Evolutionary conservation across 2,797 vertebrate genomes (phyloP).

Genomic region (Ibycter americanus): DNA sequence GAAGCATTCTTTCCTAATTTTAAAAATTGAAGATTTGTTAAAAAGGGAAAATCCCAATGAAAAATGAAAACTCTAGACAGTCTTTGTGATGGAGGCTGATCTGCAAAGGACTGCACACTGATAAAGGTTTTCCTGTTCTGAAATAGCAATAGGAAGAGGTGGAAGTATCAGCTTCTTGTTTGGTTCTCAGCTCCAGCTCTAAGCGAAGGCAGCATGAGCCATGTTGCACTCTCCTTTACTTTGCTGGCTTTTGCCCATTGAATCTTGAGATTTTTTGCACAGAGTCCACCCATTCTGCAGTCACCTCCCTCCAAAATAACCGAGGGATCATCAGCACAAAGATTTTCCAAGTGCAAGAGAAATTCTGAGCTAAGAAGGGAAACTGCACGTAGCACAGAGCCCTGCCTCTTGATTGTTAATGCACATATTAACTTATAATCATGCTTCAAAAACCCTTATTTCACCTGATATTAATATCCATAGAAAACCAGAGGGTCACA

Average conservation of each 20-base stretch:
- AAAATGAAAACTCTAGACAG: not conserved
- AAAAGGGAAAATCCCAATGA: not conserved
- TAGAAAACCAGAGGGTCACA: not conserved
- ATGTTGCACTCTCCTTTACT: not conserved
- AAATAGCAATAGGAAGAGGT: constrained; percentile 47
- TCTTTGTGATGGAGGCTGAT: not conserved
- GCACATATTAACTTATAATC: not conserved
- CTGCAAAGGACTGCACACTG: not conserved
- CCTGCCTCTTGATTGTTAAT: not conserved
- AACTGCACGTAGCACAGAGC: not conserved
- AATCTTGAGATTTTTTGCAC: not conserved
- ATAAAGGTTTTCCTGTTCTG: constrained; percentile 39
- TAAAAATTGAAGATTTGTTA: not conserved
- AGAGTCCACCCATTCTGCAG: not conserved
- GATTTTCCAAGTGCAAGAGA: not conserved
- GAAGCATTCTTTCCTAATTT: not conserved
- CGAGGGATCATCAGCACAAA: not conserved
- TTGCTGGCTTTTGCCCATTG: not conserved
- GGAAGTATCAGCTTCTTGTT: constrained; percentile 34
- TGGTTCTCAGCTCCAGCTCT: not conserved
- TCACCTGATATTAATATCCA: not conserved
- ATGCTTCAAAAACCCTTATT: not conserved
- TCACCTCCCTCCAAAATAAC: not conserved
- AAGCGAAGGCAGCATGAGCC: not conserved
- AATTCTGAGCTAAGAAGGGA: not conserved